These are phyloP conservation scores for Oncorhynchus kisutch DNA, from an alignment of 2,113 vertebrate species.

Conservation along the genomic window DNA sequence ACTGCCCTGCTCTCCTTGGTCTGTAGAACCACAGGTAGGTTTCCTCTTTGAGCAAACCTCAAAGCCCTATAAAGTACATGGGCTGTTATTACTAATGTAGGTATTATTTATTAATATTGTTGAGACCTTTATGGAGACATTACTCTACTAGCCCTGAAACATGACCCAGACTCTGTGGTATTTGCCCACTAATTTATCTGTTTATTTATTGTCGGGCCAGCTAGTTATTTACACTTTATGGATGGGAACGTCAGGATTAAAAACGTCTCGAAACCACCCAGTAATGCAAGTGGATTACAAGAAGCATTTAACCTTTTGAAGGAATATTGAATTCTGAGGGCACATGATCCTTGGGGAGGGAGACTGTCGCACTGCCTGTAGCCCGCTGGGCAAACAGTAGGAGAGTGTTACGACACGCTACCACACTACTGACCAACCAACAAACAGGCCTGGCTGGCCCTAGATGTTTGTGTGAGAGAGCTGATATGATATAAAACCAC, in stretches of 20 bases:
- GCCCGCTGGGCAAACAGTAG: constrained; percentile 35
- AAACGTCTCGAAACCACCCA: constrained; percentile 26
- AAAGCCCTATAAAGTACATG: constrained; percentile 17
- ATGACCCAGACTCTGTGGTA: constrained; percentile 51
- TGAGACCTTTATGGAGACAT: constrained; percentile 45
- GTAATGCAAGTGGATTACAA: constrained; percentile 29
- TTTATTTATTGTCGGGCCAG: constrained; percentile 63
- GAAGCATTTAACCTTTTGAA: constrained; percentile 18
- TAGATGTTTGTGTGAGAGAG: constrained; percentile 29
- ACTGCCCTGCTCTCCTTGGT: no score
- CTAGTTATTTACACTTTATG: constrained; percentile 61
- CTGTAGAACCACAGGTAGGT: constrained; percentile 8
- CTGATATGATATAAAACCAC: constrained; percentile 51
- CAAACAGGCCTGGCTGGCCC: no score
- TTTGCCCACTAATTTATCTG: constrained; percentile 55
- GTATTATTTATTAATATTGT: constrained; percentile 29
- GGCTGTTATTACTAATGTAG: constrained; percentile 38
- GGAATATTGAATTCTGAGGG: constrained; percentile 9
- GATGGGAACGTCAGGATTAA: constrained; percentile 52
- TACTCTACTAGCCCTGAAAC: constrained; percentile 39
- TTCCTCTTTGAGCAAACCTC: neutral
- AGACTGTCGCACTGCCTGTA: constrained; percentile 23
- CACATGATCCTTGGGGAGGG: constrained; percentile 24
- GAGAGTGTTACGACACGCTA: constrained; percentile 9
- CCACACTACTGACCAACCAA: constrained; percentile 10